Evolutionary conservation across 2,888 invertebrate genomes (phyloP), one percentile per base, ranked within the genome.

Genomic region (Hypsopygia costalis): DNA sequence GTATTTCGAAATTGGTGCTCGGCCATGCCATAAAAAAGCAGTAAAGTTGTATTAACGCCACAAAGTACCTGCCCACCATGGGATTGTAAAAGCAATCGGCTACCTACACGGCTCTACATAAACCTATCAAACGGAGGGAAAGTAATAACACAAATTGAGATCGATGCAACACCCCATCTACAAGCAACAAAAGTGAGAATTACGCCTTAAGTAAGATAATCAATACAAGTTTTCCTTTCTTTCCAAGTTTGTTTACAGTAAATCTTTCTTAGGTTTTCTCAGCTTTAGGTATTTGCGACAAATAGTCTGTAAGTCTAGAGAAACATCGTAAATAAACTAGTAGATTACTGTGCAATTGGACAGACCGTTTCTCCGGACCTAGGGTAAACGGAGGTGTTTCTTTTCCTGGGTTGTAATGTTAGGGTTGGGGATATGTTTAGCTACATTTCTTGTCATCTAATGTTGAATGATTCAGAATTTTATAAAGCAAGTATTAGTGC

Each of bases 41-140:
- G 11, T 31, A 31, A 31, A 31, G 6, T 31, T 6, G 31, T 31
- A 31, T 31, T 31, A 31, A 31, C 31, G 31, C 11, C 31, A 31
- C 31, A 11, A 31, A 31, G 11, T 11, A 12, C 11, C 31, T 31
- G 12, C 12, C 7, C 12, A 31, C 31, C 11, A 31, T 11, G 6
- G 6, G 11, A 31, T 31, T 31, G 31, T 30, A 21, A 21, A 21
- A 5, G 21, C 25, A 8, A 25, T 16, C 16, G 16, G 16, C 16
- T 16, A 16, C 16, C 16, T 16, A 16, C 16, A 16, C 4, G 16
- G 16, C 16, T 4, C 16, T 4, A 16, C 16, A 4, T n/a, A n/a
- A n/a, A n/a, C n/a, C n/a, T n/a, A n/a, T 21, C 6, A 25, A 7
- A 4, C 16, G 7, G 5, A 25, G 25, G 25, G 8, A 8, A 5